phyloP scores from a whole-genome alignment of 2,113 vertebrate genomes.

The Cacatua alba region DNA sequence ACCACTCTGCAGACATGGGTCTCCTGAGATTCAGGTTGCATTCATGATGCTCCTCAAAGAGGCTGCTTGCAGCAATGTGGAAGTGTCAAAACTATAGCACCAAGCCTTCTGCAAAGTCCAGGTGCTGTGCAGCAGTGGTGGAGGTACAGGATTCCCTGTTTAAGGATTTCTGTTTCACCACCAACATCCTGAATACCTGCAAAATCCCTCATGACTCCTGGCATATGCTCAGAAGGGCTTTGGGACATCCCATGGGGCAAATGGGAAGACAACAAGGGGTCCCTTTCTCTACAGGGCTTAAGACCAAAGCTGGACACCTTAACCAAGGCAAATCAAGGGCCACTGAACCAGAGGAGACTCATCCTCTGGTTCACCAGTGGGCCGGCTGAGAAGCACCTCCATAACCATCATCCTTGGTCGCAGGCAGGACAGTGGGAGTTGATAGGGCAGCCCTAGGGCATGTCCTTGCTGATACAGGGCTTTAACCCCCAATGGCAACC shows the following conservation, averaged over 20 bases:
- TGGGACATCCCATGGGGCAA: not conserved
- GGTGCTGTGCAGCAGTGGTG: not conserved
- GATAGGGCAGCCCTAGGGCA: rapidly evolving
- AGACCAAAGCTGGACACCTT: not conserved
- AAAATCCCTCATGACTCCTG: not conserved
- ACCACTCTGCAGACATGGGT: not conserved
- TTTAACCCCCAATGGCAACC: not conserved
- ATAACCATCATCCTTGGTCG: not conserved
- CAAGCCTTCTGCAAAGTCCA: not conserved
- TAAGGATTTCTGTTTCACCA: not conserved
- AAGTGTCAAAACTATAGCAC: not conserved
- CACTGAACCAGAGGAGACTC: not conserved
- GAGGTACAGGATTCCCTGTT: not conserved
- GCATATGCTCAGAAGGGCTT: not conserved
- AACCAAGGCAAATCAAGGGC: not conserved
- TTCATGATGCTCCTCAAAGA: not conserved
- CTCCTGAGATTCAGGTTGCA: not conserved
- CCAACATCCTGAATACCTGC: not conserved
- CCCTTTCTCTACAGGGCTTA: not conserved
- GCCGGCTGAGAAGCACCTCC: not conserved
- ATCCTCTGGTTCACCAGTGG: not conserved
- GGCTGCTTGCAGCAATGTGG: not conserved
- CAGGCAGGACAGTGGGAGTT: not conserved
- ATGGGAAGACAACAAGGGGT: not conserved
- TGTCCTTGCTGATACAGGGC: not conserved